Percentiles rank a stretch among this genome's conserved stretches.
phyloP scores from a whole-genome alignment of 2,113 vertebrate species.

The Pseudorectes ferrugineus region DNA sequence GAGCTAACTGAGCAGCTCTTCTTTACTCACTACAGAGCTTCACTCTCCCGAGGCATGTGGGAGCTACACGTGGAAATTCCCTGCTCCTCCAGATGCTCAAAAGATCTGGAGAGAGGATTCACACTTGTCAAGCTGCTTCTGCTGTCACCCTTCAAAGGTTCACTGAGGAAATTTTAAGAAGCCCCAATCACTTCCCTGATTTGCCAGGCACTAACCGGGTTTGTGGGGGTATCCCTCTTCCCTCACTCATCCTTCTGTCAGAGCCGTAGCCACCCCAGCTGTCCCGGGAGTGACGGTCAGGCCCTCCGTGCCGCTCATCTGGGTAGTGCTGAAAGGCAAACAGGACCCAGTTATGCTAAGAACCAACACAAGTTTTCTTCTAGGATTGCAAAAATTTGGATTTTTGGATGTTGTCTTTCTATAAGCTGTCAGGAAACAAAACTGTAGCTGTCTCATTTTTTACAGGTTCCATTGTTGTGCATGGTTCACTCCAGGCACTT shows the following conservation, averaged over 20 bases:
- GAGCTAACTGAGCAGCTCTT: neutral
- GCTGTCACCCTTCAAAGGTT: neutral
- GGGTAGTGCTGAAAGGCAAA: slow-evolving; percentile 81
- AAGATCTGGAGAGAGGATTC: neutral
- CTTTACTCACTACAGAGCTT: neutral
- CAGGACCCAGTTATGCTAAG: accelerated
- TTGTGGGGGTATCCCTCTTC: slow-evolving; percentile 57
- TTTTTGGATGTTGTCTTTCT: neutral
- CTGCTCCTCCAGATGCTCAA: neutral
- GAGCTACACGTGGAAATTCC: neutral
- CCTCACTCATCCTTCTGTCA: slow-evolving; percentile 80
- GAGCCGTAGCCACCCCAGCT: slow-evolving; percentile 79
- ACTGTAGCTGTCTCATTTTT: accelerated
- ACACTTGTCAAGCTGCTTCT: neutral
- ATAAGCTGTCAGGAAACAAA: neutral
- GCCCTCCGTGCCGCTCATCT: slow-evolving; percentile 70
- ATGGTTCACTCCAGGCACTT: neutral
- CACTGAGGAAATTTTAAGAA: neutral
- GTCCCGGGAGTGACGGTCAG: slow-evolving; percentile 82
- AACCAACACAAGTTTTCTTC: neutral
- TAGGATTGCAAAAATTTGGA: neutral
- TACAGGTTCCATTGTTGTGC: neutral
- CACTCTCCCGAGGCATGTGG: neutral
- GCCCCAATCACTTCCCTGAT: neutral
- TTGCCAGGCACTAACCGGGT: slow-evolving; percentile 58